phyloP scores from a whole-genome alignment of 2,888 invertebrate species.

The Tachina grossa region DNA sequence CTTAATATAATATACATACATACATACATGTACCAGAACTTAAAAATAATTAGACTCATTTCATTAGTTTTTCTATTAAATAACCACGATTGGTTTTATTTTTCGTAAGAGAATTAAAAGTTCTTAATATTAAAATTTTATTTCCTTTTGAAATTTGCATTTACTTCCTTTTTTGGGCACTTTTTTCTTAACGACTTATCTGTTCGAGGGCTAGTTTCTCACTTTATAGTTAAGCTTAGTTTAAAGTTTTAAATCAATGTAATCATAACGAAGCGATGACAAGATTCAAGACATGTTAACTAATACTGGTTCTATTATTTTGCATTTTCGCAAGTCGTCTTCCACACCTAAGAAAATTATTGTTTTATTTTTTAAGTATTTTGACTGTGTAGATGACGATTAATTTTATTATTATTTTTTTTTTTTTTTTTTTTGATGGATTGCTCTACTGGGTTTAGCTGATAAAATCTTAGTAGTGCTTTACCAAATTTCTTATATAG shows the following conservation, averaged over 20 bases:
- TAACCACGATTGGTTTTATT: background rate
- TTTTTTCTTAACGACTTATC: slow-evolving; percentile 2
- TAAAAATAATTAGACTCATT: background rate
- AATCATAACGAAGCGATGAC: no score
- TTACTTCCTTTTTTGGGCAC: slow-evolving; percentile 15
- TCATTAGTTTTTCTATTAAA: background rate
- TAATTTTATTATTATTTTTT: no score
- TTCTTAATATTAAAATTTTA: background rate
- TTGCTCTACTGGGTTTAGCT: no score
- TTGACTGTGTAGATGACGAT: no score
- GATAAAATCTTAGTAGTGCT: no score
- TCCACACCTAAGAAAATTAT: no score
- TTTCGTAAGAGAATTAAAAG: background rate
- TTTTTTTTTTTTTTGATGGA: no score
- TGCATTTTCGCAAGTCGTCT: no score
- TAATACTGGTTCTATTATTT: no score
- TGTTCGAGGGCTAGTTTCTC: background rate
- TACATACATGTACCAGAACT: background rate
- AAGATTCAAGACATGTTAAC: no score
- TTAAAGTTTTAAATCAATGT: background rate
- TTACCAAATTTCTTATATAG: no score
- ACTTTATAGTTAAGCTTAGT: background rate
- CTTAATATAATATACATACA: background rate
- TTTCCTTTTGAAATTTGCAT: background rate
- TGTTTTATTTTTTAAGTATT: no score